Evolutionary conservation across 2,888 invertebrate genomes (phyloP).

Genomic region (Morpho achilles): DNA sequence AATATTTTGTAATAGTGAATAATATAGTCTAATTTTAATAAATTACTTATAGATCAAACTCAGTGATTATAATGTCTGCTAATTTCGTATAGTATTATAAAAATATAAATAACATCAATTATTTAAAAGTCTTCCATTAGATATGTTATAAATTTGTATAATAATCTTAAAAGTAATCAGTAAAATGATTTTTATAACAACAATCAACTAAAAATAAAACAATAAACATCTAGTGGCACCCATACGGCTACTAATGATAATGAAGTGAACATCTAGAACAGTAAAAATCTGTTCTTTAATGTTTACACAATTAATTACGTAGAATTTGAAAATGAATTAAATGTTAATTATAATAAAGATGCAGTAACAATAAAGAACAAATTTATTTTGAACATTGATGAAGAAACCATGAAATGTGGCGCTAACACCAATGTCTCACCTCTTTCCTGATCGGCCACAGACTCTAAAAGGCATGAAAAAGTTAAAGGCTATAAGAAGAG

Average conservation of each 20-base stretch:
- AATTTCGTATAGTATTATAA: too few relatives aligned
- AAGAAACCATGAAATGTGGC: slow-evolving; percentile 44
- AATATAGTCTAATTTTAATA: too few relatives aligned
- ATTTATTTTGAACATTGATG: slow-evolving; percentile 40
- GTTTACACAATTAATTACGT: neutral
- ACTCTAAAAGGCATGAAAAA: slow-evolving; percentile 78
- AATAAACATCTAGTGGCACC: slow-evolving; percentile 36
- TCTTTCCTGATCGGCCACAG: slow-evolving; percentile 76
- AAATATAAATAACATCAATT: too few relatives aligned
- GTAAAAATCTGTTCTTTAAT: slow-evolving; percentile 32
- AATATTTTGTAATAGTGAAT: too few relatives aligned
- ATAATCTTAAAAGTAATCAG: too few relatives aligned
- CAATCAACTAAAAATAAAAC: slow-evolving; percentile 1
- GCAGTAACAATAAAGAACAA: slow-evolving; percentile 45
- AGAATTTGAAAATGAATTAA: neutral
- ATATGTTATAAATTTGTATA: too few relatives aligned
- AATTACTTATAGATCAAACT: too few relatives aligned
- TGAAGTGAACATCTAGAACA: slow-evolving; percentile 13
- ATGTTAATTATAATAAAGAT: neutral
- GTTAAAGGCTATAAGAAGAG: slow-evolving; percentile 48
- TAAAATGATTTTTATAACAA: too few relatives aligned
- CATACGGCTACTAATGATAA: slow-evolving; percentile 20
- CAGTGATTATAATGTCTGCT: too few relatives aligned
- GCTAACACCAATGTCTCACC: slow-evolving; percentile 76
- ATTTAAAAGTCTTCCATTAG: too few relatives aligned